Conservation (phyloP, 1,140 invertebrate species). For the Drepana arcuata region DNA sequence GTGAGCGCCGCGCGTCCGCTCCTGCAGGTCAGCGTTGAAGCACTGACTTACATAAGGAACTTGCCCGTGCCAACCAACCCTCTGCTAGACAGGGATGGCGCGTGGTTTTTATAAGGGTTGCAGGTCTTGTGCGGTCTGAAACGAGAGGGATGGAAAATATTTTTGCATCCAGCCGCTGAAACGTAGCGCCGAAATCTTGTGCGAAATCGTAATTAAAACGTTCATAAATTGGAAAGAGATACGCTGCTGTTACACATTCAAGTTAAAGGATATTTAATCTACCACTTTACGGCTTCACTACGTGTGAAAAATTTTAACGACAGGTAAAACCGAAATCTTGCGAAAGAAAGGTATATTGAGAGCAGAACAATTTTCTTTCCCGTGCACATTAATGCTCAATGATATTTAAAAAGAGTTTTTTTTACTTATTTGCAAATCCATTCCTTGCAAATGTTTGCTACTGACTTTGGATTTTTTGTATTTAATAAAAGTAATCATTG, state of each 20-base stretch:
- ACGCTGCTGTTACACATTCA: conserved; percentile 15
- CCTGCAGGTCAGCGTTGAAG: conserved; percentile 16
- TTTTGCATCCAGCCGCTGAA: conserved; percentile 39
- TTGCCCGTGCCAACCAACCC: conserved; percentile 38
- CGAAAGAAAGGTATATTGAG: no score
- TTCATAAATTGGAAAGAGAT: conserved; percentile 44
- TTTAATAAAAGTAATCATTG: no score
- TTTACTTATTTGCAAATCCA: no score
- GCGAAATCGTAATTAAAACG: conserved; percentile 62
- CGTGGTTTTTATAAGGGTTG: conserved; percentile 32
- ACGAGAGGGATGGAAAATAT: conserved; percentile 43
- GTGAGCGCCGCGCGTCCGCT: conserved; percentile 21
- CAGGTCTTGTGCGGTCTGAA: conserved; percentile 21
- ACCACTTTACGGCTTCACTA: conserved; percentile 12
- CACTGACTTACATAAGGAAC: conserved; percentile 68
- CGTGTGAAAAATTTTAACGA: no score
- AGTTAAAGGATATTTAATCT: conserved; percentile 34
- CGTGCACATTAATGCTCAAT: no score
- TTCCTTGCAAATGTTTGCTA: no score
- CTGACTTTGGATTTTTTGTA: no score
- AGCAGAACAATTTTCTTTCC: background rate
- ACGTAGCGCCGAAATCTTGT: conserved; percentile 47
- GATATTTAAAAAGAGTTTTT: no score
- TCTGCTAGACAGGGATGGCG: conserved; percentile 39
- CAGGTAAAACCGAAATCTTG: no score